Evolutionary conservation across 92 coral and sea anemone genomes (phyloP).

Genomic region (Ricordea florida): DNA sequence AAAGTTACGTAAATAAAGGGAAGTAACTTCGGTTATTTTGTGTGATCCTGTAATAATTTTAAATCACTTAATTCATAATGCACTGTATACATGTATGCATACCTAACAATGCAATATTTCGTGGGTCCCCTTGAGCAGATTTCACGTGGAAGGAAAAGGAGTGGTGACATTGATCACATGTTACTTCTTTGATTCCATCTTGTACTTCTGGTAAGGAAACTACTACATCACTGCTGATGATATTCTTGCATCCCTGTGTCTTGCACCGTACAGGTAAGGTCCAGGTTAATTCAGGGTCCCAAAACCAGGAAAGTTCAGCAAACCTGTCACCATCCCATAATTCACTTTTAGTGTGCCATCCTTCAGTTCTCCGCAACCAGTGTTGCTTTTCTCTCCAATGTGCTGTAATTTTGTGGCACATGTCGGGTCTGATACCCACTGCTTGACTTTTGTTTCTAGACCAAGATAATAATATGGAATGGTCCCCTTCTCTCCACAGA

Average conservation of each 20-base stretch:
- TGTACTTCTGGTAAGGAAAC: constrained; percentile 22
- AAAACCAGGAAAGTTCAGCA: constrained; percentile 67
- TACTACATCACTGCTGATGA: constrained; percentile 12
- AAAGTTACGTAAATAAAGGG: too few species aligned
- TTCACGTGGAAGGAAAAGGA: neutral
- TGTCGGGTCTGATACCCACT: constrained; percentile 51
- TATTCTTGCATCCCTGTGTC: constrained; percentile 7
- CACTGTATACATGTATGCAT: too few species aligned
- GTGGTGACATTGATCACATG: constrained; percentile 19
- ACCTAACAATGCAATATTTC: constrained; percentile 32
- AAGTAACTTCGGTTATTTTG: too few species aligned
- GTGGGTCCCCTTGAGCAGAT: constrained; percentile 34
- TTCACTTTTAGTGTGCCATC: constrained; percentile 40
- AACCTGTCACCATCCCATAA: constrained; percentile 71
- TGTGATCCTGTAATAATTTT: too few species aligned
- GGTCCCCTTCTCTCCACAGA: constrained; percentile 52
- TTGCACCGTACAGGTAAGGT: constrained; percentile 59
- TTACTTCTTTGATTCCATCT: constrained; percentile 2
- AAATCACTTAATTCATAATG: too few species aligned
- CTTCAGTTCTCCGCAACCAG: constrained; percentile 51
- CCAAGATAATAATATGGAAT: constrained; percentile 65
- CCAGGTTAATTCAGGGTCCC: constrained; percentile 59
- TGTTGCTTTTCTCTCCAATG: constrained; percentile 70
- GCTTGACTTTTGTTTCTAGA: constrained; percentile 56
- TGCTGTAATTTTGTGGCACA: constrained; percentile 57